phyloP scores from a whole-genome alignment of 1,140 invertebrate genomes.

The Coptotermes formosanus region DNA sequence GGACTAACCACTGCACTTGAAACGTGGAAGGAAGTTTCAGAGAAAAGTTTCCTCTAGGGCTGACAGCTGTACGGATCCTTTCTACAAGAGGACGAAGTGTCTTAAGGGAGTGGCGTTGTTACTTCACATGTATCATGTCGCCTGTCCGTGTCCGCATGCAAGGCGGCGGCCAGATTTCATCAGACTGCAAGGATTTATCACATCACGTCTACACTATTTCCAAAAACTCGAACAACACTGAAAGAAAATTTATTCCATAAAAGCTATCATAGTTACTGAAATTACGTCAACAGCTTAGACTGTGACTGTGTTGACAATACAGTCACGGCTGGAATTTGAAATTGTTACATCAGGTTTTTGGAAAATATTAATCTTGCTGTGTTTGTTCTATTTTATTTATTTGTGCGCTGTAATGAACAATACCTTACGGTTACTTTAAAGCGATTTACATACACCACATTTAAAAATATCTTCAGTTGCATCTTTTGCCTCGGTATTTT shows the following conservation, averaged over 20 bases:
- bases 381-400: not conserved
- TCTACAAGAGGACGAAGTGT: not conserved
- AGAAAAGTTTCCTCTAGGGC: not conserved
- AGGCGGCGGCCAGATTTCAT: not conserved
- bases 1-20: not conserved
- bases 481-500: not conserved
- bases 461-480: not conserved
- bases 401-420: not conserved
- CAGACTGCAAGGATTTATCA: not conserved
- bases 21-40: not conserved
- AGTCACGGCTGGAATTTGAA: not conserved
- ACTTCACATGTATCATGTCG: not conserved
- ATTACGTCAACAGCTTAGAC: not conserved
- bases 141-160: not conserved
- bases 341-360: not conserved
- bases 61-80: not conserved
- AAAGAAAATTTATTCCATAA: not conserved
- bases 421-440: not conserved
- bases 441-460: not conserved
- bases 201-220: conserved; percentile 14
- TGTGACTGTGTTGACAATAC: not conserved
- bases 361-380: not conserved
- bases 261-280: not conserved
- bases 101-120: not conserved
- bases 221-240: not conserved